A percentile compares a stretch with the other conserved stretches of the same genome.
Conservation (phyloP, 2,113 vertebrate species). For the Neolamprologus falcicula region DNA sequence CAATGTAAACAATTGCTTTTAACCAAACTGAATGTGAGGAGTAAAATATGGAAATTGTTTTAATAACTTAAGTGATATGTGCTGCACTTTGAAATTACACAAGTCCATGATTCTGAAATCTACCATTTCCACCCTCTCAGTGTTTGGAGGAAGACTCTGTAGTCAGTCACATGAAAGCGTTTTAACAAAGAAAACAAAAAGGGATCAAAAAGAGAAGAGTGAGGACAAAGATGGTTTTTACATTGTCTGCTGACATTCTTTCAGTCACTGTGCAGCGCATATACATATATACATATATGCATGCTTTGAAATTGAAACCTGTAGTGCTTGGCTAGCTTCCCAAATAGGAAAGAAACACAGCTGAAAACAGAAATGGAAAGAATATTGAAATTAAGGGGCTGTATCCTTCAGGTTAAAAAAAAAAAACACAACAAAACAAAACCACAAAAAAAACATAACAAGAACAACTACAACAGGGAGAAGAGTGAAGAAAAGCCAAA, state of each 20-base stretch:
- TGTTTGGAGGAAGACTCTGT: conserved; percentile 39
- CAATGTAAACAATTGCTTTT: conserved; percentile 68
- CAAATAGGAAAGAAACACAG: conserved; percentile 27
- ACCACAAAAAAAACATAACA: conserved; percentile 8
- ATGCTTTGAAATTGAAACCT: conserved; percentile 21
- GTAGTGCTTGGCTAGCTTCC: conserved; percentile 52
- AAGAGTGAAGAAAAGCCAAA: conserved; percentile 31
- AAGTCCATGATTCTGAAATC: conserved; percentile 21
- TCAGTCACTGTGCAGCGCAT: conserved; percentile 1
- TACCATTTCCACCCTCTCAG: conserved; percentile 24
- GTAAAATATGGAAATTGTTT: conserved; percentile 30
- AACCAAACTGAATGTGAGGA: conserved; percentile 57
- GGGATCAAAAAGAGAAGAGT: conserved; percentile 30
- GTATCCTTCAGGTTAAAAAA: conserved; percentile 20
- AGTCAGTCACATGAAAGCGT: conserved; percentile 10
- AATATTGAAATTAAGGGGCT: conserved; percentile 6
- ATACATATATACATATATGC: neutral
- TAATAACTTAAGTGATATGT: conserved; percentile 63
- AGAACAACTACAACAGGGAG: conserved; percentile 19
- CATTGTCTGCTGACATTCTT: conserved; percentile 42
- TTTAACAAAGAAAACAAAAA: neutral
- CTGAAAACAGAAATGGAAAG: conserved; percentile 33
- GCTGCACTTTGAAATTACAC: conserved; percentile 36
- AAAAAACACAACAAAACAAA: neutral
- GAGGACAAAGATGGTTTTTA: conserved; percentile 35